Evolutionary conservation across 2,797 vertebrate species (phyloP), one percentile per base, ranked within the genome.

Genomic region (Tokudaia tokunoshimensis): DNA sequence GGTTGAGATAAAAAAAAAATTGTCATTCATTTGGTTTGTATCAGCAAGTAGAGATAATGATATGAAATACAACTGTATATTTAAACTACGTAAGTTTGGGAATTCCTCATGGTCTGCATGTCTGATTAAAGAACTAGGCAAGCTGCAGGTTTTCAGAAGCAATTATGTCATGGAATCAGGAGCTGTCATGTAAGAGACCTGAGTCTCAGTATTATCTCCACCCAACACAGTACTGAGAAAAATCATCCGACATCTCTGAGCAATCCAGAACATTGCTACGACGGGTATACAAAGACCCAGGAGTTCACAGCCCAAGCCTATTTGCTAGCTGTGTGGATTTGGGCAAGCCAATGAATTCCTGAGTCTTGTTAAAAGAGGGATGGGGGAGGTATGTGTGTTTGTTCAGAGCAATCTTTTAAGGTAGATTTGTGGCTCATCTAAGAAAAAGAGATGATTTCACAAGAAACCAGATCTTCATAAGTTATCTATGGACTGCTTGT

Each of bases 71-170:
- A 95, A 75, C 22, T 79, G 34, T 37, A 50, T 8, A 57, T 4
- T 94, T 94, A 78, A 94, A 92, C 95, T 91, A 96, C 88, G 89
- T 67, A 86, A 63, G 61, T 74, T 44, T 63, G 55, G 14, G 41
- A 65, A 95, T 26, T 91, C 55, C 88, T 80, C 0, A 0, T 14
- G 47, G 75, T 75, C 95, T 95, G n/a, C 50, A 92, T 31, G 15
- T 52, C 93, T 50, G 47, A 86, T 15, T 92, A 87, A 78, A 96
- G 93, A 98, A 74, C 0, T 59, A 20, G 6, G 8, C 37, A 44
- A 93, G 90, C 8, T 31, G 14, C 12, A 17, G 52, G 67, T 34
- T 92, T 94, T 92, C 20, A 92, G 83, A 88, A 59, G 57, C n/a
- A 88, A 37, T 4, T 76, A 50, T 34, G 24, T 14, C 41, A 85